Evolutionary conservation across 2,113 vertebrate species (phyloP).

Genomic region (Scopus umbretta): DNA sequence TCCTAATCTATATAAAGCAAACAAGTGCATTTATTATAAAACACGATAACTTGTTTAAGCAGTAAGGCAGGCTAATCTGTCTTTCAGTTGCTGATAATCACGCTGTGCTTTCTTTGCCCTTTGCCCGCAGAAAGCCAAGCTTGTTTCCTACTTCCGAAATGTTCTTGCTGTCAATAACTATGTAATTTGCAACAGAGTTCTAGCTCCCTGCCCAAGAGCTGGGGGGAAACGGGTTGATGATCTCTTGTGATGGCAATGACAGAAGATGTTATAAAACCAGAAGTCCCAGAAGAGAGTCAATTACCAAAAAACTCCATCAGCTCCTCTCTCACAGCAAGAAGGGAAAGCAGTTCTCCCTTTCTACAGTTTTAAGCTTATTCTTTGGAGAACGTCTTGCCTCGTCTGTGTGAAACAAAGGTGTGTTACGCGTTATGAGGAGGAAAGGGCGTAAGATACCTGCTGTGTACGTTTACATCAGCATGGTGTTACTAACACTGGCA

Average conservation of each 20-base stretch:
- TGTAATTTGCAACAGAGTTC: neutral
- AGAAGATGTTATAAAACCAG: neutral
- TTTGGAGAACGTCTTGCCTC: neutral
- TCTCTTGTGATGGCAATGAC: neutral
- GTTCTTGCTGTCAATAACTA: neutral
- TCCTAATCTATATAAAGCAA: slow-evolving; percentile 6
- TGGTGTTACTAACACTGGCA: neutral
- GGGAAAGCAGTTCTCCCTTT: neutral
- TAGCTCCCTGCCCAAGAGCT: neutral
- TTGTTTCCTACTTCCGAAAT: neutral
- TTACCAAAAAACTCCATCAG: neutral
- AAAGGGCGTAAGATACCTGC: neutral
- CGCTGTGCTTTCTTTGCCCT: neutral
- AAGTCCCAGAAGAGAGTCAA: neutral
- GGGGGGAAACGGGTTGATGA: neutral
- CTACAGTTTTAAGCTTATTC: neutral
- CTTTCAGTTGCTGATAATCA: neutral
- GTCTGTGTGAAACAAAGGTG: neutral
- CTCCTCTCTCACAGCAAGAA: neutral
- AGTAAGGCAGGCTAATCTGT: neutral
- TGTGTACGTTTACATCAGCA: neutral
- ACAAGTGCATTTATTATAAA: neutral
- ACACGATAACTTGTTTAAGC: neutral
- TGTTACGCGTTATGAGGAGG: neutral
- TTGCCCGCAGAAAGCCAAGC: neutral